phyloP scores from a whole-genome alignment of 2,797 vertebrate genomes.

The Cygnus olor region DNA sequence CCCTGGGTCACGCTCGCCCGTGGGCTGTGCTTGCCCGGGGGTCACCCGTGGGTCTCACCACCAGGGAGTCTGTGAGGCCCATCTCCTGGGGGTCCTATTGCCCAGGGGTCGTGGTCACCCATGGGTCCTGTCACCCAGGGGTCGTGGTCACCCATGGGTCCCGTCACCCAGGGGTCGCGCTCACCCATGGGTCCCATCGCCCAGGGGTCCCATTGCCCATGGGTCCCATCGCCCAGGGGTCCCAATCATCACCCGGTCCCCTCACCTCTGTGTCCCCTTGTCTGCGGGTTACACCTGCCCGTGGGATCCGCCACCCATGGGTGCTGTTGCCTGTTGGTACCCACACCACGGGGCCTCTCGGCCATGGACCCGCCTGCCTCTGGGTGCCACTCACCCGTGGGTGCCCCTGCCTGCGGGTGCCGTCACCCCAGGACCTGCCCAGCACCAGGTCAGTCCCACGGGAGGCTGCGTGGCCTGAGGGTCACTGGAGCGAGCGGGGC shows the following conservation, averaged over 20 bases:
- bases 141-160: fast-evolving
- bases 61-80: no score
- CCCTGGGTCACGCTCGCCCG: fast-evolving
- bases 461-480: not conserved
- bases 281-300: not conserved
- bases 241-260: not conserved
- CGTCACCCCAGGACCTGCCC: not conserved
- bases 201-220: not conserved
- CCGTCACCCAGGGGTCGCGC: not conserved
- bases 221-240: not conserved
- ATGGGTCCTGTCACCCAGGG: fast-evolving
- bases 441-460: not conserved
- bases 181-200: not conserved
- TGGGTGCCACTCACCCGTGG: not conserved
- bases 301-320: fast-evolving
- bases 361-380: fast-evolving
- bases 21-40: not conserved
- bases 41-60: not conserved
- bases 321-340: not conserved
- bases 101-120: not conserved
- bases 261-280: not conserved
- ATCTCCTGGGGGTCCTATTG: no score
- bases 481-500: not conserved
- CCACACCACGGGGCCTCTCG: not conserved
- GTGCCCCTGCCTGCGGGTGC: fast-evolving